phyloP scores from a whole-genome alignment of 2,797 vertebrate genomes.

The Sebastes nivosus region DNA sequence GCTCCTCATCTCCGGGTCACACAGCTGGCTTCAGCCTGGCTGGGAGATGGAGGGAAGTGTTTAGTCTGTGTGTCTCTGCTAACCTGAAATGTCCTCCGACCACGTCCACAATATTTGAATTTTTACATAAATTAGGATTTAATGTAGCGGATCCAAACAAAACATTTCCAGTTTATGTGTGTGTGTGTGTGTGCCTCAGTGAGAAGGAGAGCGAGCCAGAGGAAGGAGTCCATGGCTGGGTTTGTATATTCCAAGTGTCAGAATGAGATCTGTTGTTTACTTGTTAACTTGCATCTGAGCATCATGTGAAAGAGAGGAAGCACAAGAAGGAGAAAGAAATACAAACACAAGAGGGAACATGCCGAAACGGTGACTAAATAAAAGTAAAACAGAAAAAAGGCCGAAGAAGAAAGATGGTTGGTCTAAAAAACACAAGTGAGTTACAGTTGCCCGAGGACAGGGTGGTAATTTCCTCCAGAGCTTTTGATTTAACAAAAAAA shows the following conservation, averaged over 20 bases:
- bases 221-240: neutral
- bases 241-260: conserved; percentile 37
- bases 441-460: neutral
- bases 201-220: neutral
- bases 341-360: neutral
- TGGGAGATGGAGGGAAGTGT: neutral
- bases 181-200: neutral
- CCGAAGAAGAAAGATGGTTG: neutral
- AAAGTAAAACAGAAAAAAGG: neutral
- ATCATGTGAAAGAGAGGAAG: neutral
- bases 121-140: neutral
- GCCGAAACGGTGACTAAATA: neutral
- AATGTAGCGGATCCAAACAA: conserved; percentile 2
- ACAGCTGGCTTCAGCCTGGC: conserved; percentile 65
- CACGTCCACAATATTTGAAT: neutral
- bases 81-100: conserved; percentile 7
- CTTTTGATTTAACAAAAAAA: neutral
- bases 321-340: neutral
- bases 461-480: conserved; percentile 11
- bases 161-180: neutral
- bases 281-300: neutral
- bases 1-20: conserved; percentile 58
- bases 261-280: conserved; percentile 34
- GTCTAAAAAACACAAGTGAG: neutral
- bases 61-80: neutral